A percentile compares a stretch with the other conserved stretches of the same genome.
phyloP scores from a whole-genome alignment of 2,888 invertebrate genomes.

The Drosophila meridionalis region DNA sequence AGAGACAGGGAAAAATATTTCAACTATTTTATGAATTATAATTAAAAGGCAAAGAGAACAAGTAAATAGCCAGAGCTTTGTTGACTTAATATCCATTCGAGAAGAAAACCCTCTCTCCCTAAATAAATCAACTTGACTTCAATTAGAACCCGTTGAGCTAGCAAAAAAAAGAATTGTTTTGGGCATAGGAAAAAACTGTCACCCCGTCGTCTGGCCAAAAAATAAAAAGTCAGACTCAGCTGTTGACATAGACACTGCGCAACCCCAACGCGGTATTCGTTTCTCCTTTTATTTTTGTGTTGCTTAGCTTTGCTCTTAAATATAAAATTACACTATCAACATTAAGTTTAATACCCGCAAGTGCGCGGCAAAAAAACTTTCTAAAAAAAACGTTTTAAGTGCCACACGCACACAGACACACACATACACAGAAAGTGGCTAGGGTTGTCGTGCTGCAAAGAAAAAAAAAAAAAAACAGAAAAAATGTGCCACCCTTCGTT shows the following conservation, averaged over 20 bases:
- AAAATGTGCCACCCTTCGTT: slow-evolving; percentile 57
- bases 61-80: neutral
- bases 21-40: slow-evolving; percentile 14
- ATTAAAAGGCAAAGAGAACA: neutral
- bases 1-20: neutral
- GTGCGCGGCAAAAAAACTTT: slow-evolving; percentile 49
- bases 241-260: slow-evolving; percentile 42
- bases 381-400: slow-evolving; percentile 72
- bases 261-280: slow-evolving; percentile 58
- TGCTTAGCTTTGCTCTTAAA: slow-evolving; percentile 62
- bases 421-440: slow-evolving; percentile 63
- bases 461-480: slow-evolving; percentile 25
- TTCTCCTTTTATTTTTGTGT: slow-evolving; percentile 21
- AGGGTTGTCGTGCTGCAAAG: slow-evolving; percentile 66
- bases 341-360: slow-evolving; percentile 82
- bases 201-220: slow-evolving; percentile 25
- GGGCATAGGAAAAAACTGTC: slow-evolving; percentile 42
- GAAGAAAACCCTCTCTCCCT: neutral
- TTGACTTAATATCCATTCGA: slow-evolving; percentile 6
- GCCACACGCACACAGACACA: slow-evolving; percentile 53
- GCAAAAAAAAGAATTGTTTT: slow-evolving; percentile 27
- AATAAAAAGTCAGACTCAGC: slow-evolving; percentile 22
- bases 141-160: slow-evolving; percentile 66
- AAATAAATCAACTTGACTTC: slow-evolving; percentile 63
- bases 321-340: slow-evolving; percentile 82